phyloP scores from a whole-genome alignment of 1,140 invertebrate species.

The Meloidogyne chitwoodi region DNA sequence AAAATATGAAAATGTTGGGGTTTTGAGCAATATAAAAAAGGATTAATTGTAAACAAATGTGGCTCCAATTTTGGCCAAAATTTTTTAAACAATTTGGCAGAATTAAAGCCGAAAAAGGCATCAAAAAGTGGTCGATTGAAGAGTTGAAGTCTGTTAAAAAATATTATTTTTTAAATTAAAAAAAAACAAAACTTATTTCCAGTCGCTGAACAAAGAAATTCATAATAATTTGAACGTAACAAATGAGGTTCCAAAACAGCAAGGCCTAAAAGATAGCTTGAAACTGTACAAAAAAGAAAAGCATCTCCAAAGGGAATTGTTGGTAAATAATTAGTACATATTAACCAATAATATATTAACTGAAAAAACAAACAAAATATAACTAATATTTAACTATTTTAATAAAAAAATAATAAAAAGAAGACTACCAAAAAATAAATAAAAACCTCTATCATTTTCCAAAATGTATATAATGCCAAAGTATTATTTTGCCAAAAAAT shows the following conservation, averaged over 20 bases:
- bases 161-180: neutral
- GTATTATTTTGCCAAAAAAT: conserved; percentile 43
- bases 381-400: too few species aligned
- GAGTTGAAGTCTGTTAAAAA: conserved; percentile 10
- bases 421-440: too few species aligned
- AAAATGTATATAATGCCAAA: conserved; percentile 53
- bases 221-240: conserved; percentile 45
- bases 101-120: neutral
- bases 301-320: conserved; percentile 47
- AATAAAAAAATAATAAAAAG: too few species aligned
- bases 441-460: conserved; percentile 55
- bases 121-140: conserved; percentile 11
- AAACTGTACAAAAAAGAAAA: conserved; percentile 46
- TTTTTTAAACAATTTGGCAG: neutral
- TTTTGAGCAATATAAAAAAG: neutral
- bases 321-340: conserved; percentile 38
- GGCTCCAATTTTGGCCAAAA: neutral
- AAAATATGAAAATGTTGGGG: neutral
- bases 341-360: conserved; percentile 45
- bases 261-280: conserved; percentile 51
- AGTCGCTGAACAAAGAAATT: conserved; percentile 50
- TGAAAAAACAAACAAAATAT: conserved; percentile 27
- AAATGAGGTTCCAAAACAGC: conserved; percentile 52
- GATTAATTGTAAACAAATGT: conserved; percentile 14
- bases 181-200: conserved; percentile 39